phyloP scores from a whole-genome alignment of 2,113 vertebrate species.

The Ceuthmochares aereus region DNA sequence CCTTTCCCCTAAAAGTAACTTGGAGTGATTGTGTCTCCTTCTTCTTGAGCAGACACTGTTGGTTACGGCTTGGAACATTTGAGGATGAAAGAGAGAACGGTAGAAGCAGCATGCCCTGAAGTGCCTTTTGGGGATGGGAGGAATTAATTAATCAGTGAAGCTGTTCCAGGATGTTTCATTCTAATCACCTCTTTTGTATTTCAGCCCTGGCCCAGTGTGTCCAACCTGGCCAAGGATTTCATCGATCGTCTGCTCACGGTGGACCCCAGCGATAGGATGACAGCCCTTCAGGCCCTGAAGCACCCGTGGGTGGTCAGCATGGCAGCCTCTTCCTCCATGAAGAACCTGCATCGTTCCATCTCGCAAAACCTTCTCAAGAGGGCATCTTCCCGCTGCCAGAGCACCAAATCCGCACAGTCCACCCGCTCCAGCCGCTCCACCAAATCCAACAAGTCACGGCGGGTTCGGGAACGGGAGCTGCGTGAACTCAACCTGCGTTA shows the following conservation, averaged over 20 bases:
- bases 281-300: conserved; percentile 92
- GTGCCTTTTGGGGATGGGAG: background rate
- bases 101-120: background rate
- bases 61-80: background rate
- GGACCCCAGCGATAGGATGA: conserved; percentile 90
- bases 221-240: conserved; percentile 98
- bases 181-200: conserved; percentile 7
- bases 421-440: conserved; percentile 95
- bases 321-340: conserved; percentile 98
- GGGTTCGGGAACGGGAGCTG: conserved; percentile 92
- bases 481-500: conserved; percentile 96
- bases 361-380: conserved; percentile 97
- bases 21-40: background rate
- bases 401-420: conserved; percentile 97
- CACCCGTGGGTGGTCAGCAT: conserved; percentile 98
- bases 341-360: conserved; percentile 97
- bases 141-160: background rate
- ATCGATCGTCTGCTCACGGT: conserved; percentile 94
- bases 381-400: conserved; percentile 96
- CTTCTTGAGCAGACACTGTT: background rate
- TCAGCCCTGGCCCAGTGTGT: conserved; percentile 97
- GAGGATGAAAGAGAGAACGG: background rate
- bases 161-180: background rate
- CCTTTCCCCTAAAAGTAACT: background rate
- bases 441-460: conserved; percentile 94